Evolutionary conservation across 2,888 invertebrate species (phyloP).

Genomic region (Mellilla xanthometata): DNA sequence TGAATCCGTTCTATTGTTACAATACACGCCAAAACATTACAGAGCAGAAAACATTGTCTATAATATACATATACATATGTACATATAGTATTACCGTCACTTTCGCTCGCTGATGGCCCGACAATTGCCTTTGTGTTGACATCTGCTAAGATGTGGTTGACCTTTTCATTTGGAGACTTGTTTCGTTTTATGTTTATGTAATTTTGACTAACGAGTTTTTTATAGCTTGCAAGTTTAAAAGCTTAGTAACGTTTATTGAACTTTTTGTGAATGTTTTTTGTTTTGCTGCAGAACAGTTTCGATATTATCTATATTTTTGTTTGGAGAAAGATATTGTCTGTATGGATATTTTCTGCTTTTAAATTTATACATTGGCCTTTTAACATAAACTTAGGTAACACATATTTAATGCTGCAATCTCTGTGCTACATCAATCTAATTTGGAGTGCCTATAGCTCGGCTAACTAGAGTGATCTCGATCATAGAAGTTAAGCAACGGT

Average conservation of each 20-base stretch:
- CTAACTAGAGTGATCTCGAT: no score
- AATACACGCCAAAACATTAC: not conserved
- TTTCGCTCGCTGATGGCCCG: slow-evolving; percentile 17
- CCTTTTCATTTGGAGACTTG: slow-evolving; percentile 11
- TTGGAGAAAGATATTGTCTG: no score
- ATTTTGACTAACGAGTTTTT: not conserved
- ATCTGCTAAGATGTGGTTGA: slow-evolving; percentile 17
- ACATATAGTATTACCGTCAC: slow-evolving; percentile 15
- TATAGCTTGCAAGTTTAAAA: not conserved
- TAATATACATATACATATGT: no score
- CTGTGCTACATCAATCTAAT: no score
- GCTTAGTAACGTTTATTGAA: not conserved
- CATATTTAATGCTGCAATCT: no score
- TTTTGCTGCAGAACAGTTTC: no score
- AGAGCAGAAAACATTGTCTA: not conserved
- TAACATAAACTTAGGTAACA: no score
- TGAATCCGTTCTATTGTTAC: not conserved
- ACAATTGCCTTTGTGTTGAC: slow-evolving; percentile 18
- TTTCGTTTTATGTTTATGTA: not conserved
- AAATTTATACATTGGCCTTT: no score
- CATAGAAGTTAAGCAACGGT: no score
- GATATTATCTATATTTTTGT: no score
- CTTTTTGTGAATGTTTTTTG: not conserved
- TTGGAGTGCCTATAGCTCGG: no score
- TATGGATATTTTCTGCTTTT: no score